A percentile compares a stretch with the other conserved stretches of the same genome.
phyloP scores from a whole-genome alignment of 2,797 vertebrate species.

The Pangasius krempfi region DNA sequence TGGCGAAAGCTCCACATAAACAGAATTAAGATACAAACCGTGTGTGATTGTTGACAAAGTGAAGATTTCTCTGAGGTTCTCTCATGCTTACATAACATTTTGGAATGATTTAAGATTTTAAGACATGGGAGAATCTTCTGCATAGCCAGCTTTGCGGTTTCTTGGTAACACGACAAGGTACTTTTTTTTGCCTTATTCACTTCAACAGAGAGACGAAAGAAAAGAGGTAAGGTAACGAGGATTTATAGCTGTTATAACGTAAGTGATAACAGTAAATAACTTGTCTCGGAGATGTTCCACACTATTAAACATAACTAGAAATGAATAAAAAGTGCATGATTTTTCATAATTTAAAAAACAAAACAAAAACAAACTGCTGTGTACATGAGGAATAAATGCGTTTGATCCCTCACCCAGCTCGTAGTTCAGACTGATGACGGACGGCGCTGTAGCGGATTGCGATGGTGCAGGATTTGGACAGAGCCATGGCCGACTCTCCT shows the following conservation, averaged over 20 bases:
- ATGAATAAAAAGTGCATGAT: background rate
- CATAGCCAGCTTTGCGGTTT: background rate
- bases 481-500: conserved; percentile 76
- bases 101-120: too few relatives aligned
- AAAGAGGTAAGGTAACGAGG: background rate
- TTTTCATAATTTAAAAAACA: background rate
- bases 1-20: background rate
- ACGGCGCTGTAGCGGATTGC: conserved; percentile 93
- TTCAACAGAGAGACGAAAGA: background rate
- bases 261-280: background rate
- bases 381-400: background rate
- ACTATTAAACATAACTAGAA: background rate
- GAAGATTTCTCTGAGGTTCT: too few relatives aligned
- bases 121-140: too few relatives aligned
- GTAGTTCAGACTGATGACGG: conserved; percentile 93
- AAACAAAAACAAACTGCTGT: background rate
- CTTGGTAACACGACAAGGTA: background rate
- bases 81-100: too few relatives aligned
- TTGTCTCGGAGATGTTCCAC: background rate
- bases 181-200: background rate
- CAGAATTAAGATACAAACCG: background rate
- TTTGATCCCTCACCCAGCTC: conserved; percentile 76
- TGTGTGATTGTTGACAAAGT: background rate
- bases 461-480: conserved; percentile 89
- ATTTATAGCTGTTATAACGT: background rate